Conservation (phyloP, 2,797 vertebrate species). For the Chanos chanos region DNA sequence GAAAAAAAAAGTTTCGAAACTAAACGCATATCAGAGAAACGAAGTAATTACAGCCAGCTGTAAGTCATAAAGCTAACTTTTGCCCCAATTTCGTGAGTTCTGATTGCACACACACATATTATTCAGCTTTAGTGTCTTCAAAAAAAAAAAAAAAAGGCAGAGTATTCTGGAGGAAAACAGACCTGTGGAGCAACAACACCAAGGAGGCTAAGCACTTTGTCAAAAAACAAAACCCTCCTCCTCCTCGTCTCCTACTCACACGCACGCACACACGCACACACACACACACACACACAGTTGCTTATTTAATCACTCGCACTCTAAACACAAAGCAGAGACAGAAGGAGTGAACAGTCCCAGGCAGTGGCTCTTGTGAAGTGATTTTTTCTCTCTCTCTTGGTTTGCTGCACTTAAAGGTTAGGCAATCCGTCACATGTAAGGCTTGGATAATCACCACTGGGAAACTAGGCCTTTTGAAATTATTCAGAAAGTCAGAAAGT, state of each 20-base stretch:
- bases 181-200: no score
- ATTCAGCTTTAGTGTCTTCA: no score
- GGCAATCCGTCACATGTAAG: slow-evolving; percentile 17
- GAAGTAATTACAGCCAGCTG: background rate
- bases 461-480: background rate
- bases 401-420: slow-evolving; percentile 37
- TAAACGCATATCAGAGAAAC: slow-evolving; percentile 4
- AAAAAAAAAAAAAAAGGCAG: no score
- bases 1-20: slow-evolving; percentile 18
- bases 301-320: slow-evolving; percentile 16
- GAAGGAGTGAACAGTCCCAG: slow-evolving; percentile 15
- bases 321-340: slow-evolving; percentile 35
- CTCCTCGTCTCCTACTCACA: no score
- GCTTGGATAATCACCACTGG: background rate
- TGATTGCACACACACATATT: background rate
- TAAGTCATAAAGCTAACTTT: slow-evolving; percentile 20
- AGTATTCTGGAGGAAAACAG: no score
- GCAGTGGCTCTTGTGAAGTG: background rate
- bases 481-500: background rate
- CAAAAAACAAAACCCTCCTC: no score
- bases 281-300: slow-evolving; percentile 11
- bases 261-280: slow-evolving; percentile 8
- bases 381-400: slow-evolving; percentile 6
- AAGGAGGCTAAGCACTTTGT: no score
- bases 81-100: slow-evolving; percentile 35